Evolutionary conservation across 2,888 invertebrate species (phyloP), one percentile per base, ranked within the genome.

Genomic region (Macropis europaea): DNA sequence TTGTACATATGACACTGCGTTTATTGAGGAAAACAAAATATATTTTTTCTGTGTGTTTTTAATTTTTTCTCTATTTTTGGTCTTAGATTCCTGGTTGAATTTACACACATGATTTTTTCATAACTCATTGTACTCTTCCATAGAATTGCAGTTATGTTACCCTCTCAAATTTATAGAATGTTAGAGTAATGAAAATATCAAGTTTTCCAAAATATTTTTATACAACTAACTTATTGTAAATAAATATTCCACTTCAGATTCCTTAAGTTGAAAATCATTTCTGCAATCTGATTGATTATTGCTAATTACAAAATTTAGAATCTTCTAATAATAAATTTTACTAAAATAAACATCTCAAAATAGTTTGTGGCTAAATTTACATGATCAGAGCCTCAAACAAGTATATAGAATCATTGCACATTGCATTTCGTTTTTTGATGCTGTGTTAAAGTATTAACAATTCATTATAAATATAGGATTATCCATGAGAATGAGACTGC

Each of bases 1-100:
- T 86, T 88, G 87, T 88, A 88, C 82, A 88, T 88, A 88, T 64
- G 77, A 83, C 82, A 79, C 81, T 84, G 83, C 84, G 83, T 83
- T 84, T 81, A 83, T 82, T 82, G 32, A 71, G 59, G 47, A 75
- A 72, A 74, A 70, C 76, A 73, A 81, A 82, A 82, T 83, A 84
- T 82, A 74, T 83, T 80, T 81, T 85, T 83, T 79, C 71, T 60
- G 71, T 68, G 73, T 84, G 71, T 84, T 83, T 83, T 84, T 84
- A 78, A 81, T 77, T 79, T 68, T 70, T 9, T 62, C 62, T 64
- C 19, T 52, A 61, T 43, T 71, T 69, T 60, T 70, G 45, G 26
- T 57, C 6, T 34, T 24, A n/a, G 9, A 50, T 32, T 38, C 56
- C 54, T 62, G 32, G 24, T 56, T 45, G 47, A 42, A 50, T 66